Percentiles rank a stretch among this genome's conserved stretches.
phyloP scores from a whole-genome alignment of 2,113 vertebrate species.

The Apeltes quadracus region DNA sequence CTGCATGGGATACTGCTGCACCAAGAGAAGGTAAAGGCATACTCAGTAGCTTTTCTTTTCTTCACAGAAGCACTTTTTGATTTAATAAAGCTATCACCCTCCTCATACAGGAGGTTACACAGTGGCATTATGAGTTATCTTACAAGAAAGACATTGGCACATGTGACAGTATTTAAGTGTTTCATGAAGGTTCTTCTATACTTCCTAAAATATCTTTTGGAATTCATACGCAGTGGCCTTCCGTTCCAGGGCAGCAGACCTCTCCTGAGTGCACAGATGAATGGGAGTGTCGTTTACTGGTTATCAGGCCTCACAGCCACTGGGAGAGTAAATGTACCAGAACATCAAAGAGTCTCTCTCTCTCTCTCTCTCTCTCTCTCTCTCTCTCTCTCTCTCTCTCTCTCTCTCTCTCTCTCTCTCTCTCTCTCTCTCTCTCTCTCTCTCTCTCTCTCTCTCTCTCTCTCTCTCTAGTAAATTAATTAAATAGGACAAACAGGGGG shows the following conservation, averaged over 20 bases:
- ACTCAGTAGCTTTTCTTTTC: not conserved
- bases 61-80: not conserved
- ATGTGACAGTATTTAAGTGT: conserved; percentile 11
- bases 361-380: too few relatives aligned
- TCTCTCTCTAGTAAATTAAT: conserved; percentile 1
- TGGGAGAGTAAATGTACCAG: conserved; percentile 40
- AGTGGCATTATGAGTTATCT: conserved; percentile 3
- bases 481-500: not conserved
- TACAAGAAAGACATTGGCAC: not conserved
- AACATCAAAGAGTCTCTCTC: conserved; percentile 54
- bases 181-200: conserved; percentile 8
- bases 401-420: too few relatives aligned
- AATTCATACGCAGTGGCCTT: conserved; percentile 13
- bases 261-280: conserved; percentile 35
- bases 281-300: conserved; percentile 34
- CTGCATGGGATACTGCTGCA: conserved; percentile 91
- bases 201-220: conserved; percentile 8
- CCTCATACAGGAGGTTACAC: too few relatives aligned
- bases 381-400: too few relatives aligned
- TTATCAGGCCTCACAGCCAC: conserved; percentile 37
- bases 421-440: too few relatives aligned
- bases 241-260: conserved; percentile 26
- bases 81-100: not conserved
- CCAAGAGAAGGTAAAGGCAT: conserved; percentile 89
- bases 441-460: too few relatives aligned